phyloP scores from a whole-genome alignment of 2,888 invertebrate species.

The Polydrusus tereticollis region DNA sequence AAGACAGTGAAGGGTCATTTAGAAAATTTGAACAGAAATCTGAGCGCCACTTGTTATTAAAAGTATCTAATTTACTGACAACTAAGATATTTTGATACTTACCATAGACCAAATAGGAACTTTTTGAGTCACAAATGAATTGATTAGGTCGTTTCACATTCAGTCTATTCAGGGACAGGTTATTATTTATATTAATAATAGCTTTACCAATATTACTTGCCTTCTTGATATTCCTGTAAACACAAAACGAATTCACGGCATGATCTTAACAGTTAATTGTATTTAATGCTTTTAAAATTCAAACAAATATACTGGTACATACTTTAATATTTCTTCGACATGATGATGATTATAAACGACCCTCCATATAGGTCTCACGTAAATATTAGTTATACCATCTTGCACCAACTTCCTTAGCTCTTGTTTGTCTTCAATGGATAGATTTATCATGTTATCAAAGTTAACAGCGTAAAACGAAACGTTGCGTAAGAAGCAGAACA shows the following conservation, averaged over 20 bases:
- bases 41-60: no score
- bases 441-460: conserved; percentile 76
- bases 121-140: conserved; percentile 62
- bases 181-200: conserved; percentile 60
- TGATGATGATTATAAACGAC: conserved; percentile 75
- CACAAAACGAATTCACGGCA: background rate
- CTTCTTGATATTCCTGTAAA: conserved; percentile 54
- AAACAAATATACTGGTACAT: conserved; percentile 53
- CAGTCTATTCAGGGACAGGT: conserved; percentile 59
- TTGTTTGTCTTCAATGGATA: conserved; percentile 69
- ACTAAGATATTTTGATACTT: no score
- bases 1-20: no score
- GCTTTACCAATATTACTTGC: conserved; percentile 61
- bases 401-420: conserved; percentile 71
- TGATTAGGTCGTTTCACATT: conserved; percentile 61
- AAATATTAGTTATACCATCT: conserved; percentile 75
- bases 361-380: conserved; percentile 77
- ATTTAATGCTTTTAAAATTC: background rate
- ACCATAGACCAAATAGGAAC: conserved; percentile 64
- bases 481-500: conserved; percentile 82
- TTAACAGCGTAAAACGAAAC: conserved; percentile 84
- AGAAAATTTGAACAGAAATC: no score
- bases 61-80: no score
- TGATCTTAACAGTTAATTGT: background rate
- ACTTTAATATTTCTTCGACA: conserved; percentile 77